Evolutionary conservation across 35 echinoderm and acorn worm genomes (phyloP), one percentile per base, ranked within the genome.

Genomic region (Chiridota heheva): DNA sequence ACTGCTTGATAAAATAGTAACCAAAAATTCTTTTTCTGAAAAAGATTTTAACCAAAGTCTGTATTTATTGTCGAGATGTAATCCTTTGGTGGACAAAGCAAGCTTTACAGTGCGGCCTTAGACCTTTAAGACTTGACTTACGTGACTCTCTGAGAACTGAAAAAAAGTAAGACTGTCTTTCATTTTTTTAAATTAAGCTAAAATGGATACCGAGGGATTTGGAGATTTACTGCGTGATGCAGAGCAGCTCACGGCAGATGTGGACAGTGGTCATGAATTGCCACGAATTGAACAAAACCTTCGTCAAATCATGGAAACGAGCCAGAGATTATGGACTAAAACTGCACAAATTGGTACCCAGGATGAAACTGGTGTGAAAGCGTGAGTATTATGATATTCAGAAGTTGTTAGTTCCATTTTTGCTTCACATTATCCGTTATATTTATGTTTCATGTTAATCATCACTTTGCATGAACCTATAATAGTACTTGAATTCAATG

Each of bases 181-280:
- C n/a, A n/a, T n/a, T n/a, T n/a, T n/a, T n/a, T n/a, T n/a, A n/a
- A n/a, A n/a, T n/a, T n/a, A n/a, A n/a, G n/a, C n/a, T n/a, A n/a
- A n/a, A n/a, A n/a, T n/a, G n/a, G 85, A 86, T 25, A 82, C 40
- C 15, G 87, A 83, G 25, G 89, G 95, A 31, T 98, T 98, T 81
- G 95, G 85, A 18, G 95, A 98, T 60, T 77, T 98, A 28, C 85
- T 98, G 7, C 95, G 89, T 13, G 84, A 87, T 81, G 95, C 95
- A 44, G 95, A 98, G 58, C 95, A 92, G 89, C 85, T 98, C 22
- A 98, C 95, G 10, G 95, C 95, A 22, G 89, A 98, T 55, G 89
- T 98, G 1, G 95, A 98, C 42, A 98, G 84, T 34, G 95, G 95
- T 1, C 81, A 63, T 71, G 89, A 98, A 20, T 75, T 98, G 12